Evolutionary conservation across 2,888 invertebrate species (phyloP), one percentile per base, ranked within the genome.

Genomic region (Anthophora plumipes): DNA sequence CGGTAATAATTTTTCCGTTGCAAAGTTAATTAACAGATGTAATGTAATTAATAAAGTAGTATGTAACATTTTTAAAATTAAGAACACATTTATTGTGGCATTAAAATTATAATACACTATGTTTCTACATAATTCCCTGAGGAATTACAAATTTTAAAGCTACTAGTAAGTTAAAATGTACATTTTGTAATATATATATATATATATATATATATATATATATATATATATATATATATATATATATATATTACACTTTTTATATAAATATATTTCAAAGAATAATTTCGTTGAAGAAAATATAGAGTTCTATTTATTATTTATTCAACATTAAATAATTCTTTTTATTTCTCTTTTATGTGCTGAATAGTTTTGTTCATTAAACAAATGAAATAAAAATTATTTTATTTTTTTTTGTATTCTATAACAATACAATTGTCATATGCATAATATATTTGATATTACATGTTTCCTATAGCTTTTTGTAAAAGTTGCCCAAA

Each of bases 401-500:
- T 52, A 31, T 77, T 57, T n/a, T n/a, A n/a, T n/a, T 57, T 48
- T 69, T 69, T 68, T 3, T 1, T 57, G 12, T 22, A 22, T 17
- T 54, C 50, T 41, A 48, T 20, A 60, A 52, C 50, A 52, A 50
- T 60, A 46, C 25, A 57, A 67, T 54, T 63, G 60, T 17, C 39
- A 52, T 55, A 66, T 22, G n/a, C 52, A 52, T 11, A 39, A 43
- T 20, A 20, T 69, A 37, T 69, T 57, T 57, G 57, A 66, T 61
- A 52, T 37, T 71, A 74, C 66, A 73, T 71, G 12, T 57, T 78
- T 70, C 59, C 78, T 83, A 96, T 95, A 89, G 95, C 95, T 93
- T 97, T 97, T 91, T 98, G 97, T 55, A 98, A 93, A 91, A 97
- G 94, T 91, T 98, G 97, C 17, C 97, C 97, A 94, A 98, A 98